These are phyloP conservation scores for Manis javanica DNA, from an alignment of 2,797 vertebrate species.

Conservation along the genomic window DNA sequence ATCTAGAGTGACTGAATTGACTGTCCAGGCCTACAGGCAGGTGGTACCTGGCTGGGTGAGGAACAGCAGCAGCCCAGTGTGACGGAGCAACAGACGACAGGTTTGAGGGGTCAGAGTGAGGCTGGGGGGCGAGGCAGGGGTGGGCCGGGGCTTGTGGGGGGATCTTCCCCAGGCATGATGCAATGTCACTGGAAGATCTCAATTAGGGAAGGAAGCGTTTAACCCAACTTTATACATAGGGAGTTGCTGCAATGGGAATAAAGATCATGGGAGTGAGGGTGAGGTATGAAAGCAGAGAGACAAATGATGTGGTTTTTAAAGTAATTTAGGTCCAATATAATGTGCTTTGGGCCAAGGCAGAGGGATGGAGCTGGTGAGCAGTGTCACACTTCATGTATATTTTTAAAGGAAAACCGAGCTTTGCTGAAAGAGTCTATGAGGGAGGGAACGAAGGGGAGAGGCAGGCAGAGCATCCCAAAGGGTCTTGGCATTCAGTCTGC, in stretches of 20 bases:
- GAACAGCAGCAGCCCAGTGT: neutral
- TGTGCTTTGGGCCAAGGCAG: neutral
- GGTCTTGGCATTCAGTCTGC: neutral
- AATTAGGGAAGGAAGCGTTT: neutral
- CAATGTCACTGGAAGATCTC: neutral
- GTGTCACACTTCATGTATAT: neutral
- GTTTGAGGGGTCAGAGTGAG: neutral
- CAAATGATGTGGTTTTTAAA: neutral
- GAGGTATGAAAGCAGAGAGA: neutral
- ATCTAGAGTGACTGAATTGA: neutral
- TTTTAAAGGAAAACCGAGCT: neutral
- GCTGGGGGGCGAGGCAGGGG: neutral
- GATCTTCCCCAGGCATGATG: neutral
- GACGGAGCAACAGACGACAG: neutral
- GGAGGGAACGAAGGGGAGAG: too few relatives aligned
- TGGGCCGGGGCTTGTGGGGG: neutral
- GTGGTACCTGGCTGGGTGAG: neutral
- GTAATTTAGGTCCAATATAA: neutral
- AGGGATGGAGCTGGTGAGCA: neutral
- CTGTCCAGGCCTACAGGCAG: neutral
- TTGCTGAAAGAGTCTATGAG: neutral
- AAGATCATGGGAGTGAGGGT: neutral
- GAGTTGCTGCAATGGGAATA: neutral
- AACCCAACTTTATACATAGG: neutral
- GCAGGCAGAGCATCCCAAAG: neutral